These are phyloP conservation scores for Nasonia vitripennis DNA, from an alignment of 1,140 invertebrate genomes.

Conservation along the genomic window DNA sequence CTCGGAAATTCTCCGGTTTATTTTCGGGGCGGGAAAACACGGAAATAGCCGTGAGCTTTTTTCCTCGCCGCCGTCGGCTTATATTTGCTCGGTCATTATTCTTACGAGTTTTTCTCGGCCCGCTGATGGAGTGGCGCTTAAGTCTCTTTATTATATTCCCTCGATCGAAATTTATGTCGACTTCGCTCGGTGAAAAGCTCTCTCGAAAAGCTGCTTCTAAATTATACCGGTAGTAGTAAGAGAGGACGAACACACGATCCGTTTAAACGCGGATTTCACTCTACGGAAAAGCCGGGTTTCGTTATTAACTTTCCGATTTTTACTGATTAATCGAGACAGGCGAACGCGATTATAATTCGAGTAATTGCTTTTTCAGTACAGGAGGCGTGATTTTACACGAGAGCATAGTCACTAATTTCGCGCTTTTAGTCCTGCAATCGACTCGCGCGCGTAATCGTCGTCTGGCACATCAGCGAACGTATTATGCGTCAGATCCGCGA, in stretches of 20 bases:
- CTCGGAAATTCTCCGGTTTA: conserved; percentile 12
- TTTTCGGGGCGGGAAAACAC: background rate
- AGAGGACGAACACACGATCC: background rate
- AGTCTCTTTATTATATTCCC: background rate
- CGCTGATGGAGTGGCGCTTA: background rate
- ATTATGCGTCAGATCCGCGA: background rate
- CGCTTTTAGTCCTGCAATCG: background rate
- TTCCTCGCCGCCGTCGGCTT: background rate
- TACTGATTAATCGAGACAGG: conserved; percentile 20
- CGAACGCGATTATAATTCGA: conserved; percentile 27
- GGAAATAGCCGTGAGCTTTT: conserved; percentile 22
- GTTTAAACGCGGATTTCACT: background rate
- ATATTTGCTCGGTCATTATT: background rate
- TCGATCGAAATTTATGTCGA: background rate
- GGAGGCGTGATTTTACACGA: background rate
- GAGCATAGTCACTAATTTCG: conserved; percentile 1
- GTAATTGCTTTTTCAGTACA: conserved; percentile 15
- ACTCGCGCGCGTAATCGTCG: background rate
- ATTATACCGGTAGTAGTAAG: background rate
- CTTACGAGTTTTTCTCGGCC: background rate
- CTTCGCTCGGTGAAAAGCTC: background rate
- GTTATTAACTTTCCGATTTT: background rate
- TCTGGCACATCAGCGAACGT: background rate
- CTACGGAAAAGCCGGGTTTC: background rate
- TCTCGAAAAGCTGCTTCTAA: background rate